Conservation (phyloP, 2,797 vertebrate genomes). For the Gouania willdenowi region DNA sequence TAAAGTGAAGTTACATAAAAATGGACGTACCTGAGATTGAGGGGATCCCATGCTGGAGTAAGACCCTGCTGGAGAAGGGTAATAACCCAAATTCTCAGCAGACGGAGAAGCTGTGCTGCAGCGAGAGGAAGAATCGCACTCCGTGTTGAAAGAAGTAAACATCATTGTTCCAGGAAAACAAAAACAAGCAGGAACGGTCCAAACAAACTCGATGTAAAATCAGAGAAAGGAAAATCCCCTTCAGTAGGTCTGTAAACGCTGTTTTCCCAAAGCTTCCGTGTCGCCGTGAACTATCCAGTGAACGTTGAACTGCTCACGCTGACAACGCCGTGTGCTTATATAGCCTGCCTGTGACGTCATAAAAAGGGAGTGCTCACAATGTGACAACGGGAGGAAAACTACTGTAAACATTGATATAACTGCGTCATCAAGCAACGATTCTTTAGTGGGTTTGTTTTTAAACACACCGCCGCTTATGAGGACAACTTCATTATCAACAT, state of each 20-base stretch:
- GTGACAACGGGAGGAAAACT: not conserved
- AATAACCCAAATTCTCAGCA: slow-evolving; percentile 83
- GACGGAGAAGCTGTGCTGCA: slow-evolving; percentile 93
- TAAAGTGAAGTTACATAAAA: too few species aligned
- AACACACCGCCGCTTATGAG: rapidly evolving
- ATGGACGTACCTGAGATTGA: slow-evolving; percentile 86
- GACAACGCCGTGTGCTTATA: slow-evolving; percentile 33
- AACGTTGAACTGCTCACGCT: slow-evolving; percentile 58
- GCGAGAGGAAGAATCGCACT: slow-evolving; percentile 91
- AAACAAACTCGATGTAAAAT: slow-evolving; percentile 13
- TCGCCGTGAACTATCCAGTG: not conserved
- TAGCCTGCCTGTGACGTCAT: slow-evolving; percentile 46
- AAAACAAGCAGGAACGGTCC: slow-evolving; percentile 19
- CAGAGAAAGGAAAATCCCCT: slow-evolving; percentile 28
- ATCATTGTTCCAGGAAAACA: slow-evolving; percentile 68
- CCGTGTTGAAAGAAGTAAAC: slow-evolving; percentile 84
- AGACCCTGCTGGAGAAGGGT: slow-evolving; percentile 85
- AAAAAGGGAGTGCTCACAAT: not conserved
- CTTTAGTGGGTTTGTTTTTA: rapidly evolving
- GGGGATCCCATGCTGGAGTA: slow-evolving; percentile 89
- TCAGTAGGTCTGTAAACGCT: slow-evolving; percentile 1
- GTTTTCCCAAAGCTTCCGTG: not conserved
- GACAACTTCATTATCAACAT: rapidly evolving
- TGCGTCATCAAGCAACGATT: not conserved
- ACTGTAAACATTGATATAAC: slow-evolving; percentile 17